These are phyloP conservation scores for Geotrupes spiniger DNA, from an alignment of 2,888 invertebrate genomes.

Conservation along the genomic window DNA sequence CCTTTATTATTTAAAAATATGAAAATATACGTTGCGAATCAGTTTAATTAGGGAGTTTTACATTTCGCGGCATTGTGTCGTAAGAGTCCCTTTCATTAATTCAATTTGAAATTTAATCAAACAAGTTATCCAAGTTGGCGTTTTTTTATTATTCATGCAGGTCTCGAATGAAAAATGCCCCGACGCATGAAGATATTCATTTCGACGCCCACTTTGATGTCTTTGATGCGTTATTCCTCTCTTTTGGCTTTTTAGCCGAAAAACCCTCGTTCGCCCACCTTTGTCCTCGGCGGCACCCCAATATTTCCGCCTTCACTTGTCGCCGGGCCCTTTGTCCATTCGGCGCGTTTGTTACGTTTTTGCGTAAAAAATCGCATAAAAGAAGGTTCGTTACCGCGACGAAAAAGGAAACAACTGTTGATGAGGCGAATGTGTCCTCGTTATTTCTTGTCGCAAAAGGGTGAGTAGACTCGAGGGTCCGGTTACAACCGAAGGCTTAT, in stretches of 20 bases:
- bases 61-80: no score
- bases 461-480: conserved; percentile 24
- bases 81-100: not conserved
- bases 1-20: no score
- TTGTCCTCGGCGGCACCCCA: not conserved
- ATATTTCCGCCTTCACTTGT: conserved; percentile 2
- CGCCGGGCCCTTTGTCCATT: not conserved
- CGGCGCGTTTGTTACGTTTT: not conserved
- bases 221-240: conserved; percentile 2
- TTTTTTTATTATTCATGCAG: not conserved
- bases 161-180: conserved; percentile 1
- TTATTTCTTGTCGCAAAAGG: conserved; percentile 27
- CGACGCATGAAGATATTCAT: conserved; percentile 1
- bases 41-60: no score
- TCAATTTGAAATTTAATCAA: conserved; percentile 2
- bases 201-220: conserved; percentile 5
- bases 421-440: conserved; percentile 20
- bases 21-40: no score
- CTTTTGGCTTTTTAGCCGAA: conserved; percentile 5
- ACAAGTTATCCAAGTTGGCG: not conserved
- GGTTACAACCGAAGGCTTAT: conserved; percentile 36
- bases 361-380: conserved; percentile 6
- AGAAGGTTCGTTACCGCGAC: conserved; percentile 1
- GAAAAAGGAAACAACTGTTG: conserved; percentile 9
- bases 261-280: not conserved